Evolutionary conservation across 2,797 vertebrate species (phyloP).

Genomic region (Cynopterus sphinx): DNA sequence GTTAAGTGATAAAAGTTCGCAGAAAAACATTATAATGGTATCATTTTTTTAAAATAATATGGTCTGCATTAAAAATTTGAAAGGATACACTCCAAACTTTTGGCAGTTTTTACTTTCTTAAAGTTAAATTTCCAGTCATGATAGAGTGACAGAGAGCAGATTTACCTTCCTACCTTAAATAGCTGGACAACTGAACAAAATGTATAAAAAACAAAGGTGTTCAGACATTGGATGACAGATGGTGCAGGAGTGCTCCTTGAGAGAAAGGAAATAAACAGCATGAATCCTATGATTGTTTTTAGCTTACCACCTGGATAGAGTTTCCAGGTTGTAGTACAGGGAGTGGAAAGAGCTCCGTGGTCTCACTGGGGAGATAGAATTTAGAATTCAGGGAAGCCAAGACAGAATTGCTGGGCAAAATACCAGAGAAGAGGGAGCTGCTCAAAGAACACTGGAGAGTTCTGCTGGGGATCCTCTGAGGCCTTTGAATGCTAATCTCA

Average conservation of each 20-base stretch:
- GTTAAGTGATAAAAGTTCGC: conserved; percentile 21
- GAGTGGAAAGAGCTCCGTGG: neutral
- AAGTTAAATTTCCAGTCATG: neutral
- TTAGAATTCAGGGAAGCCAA: neutral
- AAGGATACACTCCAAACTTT: neutral
- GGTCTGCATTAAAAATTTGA: neutral
- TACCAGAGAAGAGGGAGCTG: neutral
- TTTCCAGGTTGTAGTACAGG: neutral
- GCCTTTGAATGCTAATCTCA: neutral
- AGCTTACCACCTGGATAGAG: neutral
- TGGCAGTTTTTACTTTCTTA: neutral
- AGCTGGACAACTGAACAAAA: neutral
- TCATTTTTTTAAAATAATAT: neutral
- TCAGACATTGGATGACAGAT: neutral
- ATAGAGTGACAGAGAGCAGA: neutral
- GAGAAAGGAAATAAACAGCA: neutral
- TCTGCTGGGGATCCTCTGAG: neutral
- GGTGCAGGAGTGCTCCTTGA: neutral
- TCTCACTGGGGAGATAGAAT: neutral
- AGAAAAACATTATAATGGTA: neutral
- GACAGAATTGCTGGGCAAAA: neutral
- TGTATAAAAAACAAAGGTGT: neutral
- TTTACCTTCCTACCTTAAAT: neutral
- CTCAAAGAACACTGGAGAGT: neutral
- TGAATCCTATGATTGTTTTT: neutral